phyloP scores from a whole-genome alignment of 2,888 invertebrate genomes.

The Macrosiphum euphorbiae region DNA sequence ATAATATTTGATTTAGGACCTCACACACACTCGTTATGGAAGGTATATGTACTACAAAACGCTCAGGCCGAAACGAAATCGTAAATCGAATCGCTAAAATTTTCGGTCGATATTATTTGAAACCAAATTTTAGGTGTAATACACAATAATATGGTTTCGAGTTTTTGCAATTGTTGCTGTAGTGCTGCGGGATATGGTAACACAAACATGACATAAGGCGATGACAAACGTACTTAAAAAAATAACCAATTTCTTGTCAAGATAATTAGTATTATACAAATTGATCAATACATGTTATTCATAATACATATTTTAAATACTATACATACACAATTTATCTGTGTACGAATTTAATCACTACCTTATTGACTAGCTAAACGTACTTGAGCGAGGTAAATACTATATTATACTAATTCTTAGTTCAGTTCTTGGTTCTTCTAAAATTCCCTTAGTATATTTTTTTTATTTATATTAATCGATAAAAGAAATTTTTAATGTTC shows the following conservation, averaged over 20 bases:
- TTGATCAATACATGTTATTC: neutral
- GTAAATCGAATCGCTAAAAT: neutral
- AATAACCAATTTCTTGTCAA: neutral
- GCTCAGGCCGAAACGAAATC: neutral
- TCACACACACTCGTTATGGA: neutral
- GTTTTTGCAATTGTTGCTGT: neutral
- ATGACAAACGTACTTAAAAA: neutral
- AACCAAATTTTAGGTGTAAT: neutral
- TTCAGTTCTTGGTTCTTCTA: neutral
- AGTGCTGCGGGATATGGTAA: neutral
- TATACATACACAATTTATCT: neutral
- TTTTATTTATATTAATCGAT: neutral
- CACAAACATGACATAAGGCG: neutral
- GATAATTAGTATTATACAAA: neutral
- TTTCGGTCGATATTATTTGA: neutral
- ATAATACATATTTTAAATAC: neutral
- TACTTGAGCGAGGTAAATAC: neutral
- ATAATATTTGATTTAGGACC: conserved; percentile 20
- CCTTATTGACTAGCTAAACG: neutral
- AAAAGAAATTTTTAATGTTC: neutral
- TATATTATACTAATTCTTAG: neutral
- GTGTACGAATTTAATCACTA: neutral
- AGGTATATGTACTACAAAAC: neutral
- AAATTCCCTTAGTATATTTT: neutral
- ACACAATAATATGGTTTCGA: neutral